Percentiles rank a stretch among this genome's conserved stretches.
These are phyloP conservation scores for Drosophila prostipennis DNA, from an alignment of 2,888 invertebrate genomes.

Conservation along the genomic window DNA sequence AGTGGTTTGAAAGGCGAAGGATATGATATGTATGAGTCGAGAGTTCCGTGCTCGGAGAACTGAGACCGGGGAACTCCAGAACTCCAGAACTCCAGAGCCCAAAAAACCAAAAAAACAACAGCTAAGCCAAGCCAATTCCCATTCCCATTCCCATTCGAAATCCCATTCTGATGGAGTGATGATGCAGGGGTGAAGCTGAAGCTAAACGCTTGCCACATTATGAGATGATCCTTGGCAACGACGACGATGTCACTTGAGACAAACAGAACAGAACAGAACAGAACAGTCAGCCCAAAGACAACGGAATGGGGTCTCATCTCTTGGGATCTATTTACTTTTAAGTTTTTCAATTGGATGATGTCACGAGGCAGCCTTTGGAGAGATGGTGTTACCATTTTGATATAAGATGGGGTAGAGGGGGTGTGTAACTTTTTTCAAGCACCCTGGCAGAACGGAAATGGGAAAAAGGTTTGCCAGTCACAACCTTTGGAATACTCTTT, in stretches of 20 bases:
- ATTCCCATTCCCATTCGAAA: neutral
- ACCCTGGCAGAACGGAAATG: conserved; percentile 39
- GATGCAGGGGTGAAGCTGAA: neutral
- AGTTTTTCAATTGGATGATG: conserved; percentile 81
- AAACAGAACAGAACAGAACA: conserved; percentile 42
- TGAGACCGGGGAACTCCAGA: neutral
- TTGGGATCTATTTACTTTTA: conserved; percentile 82
- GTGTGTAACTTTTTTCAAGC: conserved; percentile 69
- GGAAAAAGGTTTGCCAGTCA: conserved; percentile 47
- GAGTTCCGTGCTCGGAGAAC: conserved; percentile 6
- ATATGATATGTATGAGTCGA: conserved; percentile 37
- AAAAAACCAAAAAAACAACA: neutral
- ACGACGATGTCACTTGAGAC: conserved; percentile 82
- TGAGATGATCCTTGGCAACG: conserved; percentile 82
- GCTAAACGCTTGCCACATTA: conserved; percentile 80
- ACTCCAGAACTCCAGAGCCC: conserved; percentile 1
- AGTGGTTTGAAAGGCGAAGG: conserved; percentile 55
- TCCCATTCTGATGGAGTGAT: conserved; percentile 12
- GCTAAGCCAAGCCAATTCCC: conserved; percentile 25
- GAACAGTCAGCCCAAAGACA: conserved; percentile 37
- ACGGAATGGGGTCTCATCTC: conserved; percentile 57
- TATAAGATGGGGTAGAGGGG: conserved; percentile 7
- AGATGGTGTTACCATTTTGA: conserved; percentile 11
- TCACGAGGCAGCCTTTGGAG: conserved; percentile 54
- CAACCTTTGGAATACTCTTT: conserved; percentile 17